Evolutionary conservation across 2,888 invertebrate species (phyloP).

Genomic region (Microctonus brassicae): DNA sequence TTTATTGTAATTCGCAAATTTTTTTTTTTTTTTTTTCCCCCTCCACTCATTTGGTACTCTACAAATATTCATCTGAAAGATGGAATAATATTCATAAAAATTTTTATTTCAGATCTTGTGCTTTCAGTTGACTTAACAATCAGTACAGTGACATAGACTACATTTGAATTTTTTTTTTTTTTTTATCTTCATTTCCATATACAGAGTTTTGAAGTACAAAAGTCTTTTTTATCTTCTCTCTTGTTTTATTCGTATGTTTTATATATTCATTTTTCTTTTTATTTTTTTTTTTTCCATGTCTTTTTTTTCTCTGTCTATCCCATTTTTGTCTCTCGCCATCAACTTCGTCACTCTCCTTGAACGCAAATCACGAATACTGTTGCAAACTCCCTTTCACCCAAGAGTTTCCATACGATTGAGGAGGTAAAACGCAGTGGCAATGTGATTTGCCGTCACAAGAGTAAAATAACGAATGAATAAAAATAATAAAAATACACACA

Average conservation of each 20-base stretch:
- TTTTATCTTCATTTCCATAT: neutral
- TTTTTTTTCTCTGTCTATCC: neutral
- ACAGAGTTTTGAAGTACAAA: neutral
- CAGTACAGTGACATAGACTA: neutral
- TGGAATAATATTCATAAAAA: too few relatives aligned
- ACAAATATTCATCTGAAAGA: too few relatives aligned
- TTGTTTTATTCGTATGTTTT: neutral
- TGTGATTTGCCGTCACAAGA: constrained; percentile 27
- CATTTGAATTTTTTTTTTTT: neutral
- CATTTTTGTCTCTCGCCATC: neutral
- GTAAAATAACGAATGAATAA: neutral
- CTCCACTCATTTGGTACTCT: too few relatives aligned
- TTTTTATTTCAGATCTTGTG: too few relatives aligned
- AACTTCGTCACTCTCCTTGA: constrained; percentile 31
- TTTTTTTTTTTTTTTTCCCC: neutral
- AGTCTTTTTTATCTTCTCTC: neutral
- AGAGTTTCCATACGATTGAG: constrained; percentile 19
- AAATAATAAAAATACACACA: neutral
- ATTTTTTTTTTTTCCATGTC: neutral
- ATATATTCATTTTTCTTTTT: neutral
- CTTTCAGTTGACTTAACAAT: neutral
- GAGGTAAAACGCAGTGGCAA: constrained; percentile 21
- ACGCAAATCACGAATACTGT: constrained; percentile 32
- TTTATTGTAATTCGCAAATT: neutral
- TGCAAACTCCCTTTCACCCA: constrained; percentile 34